Evolutionary conservation across 2,113 vertebrate genomes (phyloP).

Genomic region (Elanus axillaris): DNA sequence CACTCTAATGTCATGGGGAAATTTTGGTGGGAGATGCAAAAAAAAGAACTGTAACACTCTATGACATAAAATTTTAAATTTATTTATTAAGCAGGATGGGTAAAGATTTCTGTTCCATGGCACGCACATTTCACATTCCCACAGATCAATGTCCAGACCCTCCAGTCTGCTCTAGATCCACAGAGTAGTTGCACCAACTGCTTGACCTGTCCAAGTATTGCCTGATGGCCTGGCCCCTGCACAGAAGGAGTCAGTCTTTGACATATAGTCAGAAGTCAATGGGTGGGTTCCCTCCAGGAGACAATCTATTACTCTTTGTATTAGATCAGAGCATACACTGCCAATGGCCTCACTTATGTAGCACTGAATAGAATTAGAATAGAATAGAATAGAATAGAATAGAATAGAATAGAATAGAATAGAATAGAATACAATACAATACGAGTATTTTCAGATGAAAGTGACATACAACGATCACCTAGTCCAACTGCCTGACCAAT

Average conservation of each 20-base stretch:
- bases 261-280: neutral
- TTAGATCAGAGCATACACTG: neutral
- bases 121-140: neutral
- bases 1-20: neutral
- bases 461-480: neutral
- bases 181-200: neutral
- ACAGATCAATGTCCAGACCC: neutral
- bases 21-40: neutral
- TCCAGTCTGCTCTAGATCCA: neutral
- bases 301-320: neutral
- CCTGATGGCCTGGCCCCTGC: neutral
- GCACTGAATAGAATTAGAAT: neutral
- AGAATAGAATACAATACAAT: neutral
- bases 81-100: neutral
- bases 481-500: neutral
- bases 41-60: neutral
- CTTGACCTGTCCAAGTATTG: neutral
- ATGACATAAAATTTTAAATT: neutral
- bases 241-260: neutral
- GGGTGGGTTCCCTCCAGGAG: neutral
- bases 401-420: neutral
- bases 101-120: neutral
- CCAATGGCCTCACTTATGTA: neutral
- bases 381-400: neutral
- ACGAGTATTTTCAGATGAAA: neutral